Evolutionary conservation across 1,140 invertebrate genomes (phyloP).

Genomic region (Pinna nobilis): DNA sequence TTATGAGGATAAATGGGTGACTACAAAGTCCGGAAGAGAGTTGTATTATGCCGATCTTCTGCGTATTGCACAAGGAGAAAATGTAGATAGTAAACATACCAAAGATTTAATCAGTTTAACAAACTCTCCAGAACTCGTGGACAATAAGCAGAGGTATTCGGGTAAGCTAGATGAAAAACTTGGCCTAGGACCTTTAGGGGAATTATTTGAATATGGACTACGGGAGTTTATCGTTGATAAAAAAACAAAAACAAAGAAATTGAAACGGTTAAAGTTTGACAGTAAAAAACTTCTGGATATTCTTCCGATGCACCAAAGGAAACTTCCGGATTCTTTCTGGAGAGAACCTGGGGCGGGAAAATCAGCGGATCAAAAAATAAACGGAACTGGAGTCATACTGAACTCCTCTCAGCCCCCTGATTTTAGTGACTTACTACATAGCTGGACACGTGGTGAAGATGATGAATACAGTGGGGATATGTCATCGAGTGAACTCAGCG

Average conservation of each 20-base stretch:
- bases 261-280: slow-evolving; percentile 51
- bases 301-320: slow-evolving; percentile 64
- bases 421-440: slow-evolving; percentile 68
- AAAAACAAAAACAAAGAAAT: slow-evolving; percentile 53
- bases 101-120: slow-evolving; percentile 36
- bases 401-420: slow-evolving; percentile 59
- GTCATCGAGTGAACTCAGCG: slow-evolving; percentile 61
- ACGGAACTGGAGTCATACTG: slow-evolving; percentile 21
- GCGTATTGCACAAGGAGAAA: slow-evolving; percentile 66
- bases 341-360: slow-evolving; percentile 47
- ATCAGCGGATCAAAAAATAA: slow-evolving; percentile 25
- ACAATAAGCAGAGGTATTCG: slow-evolving; percentile 51
- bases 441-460: slow-evolving; percentile 58
- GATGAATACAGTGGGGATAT: slow-evolving; percentile 48
- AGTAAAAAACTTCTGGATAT: slow-evolving; percentile 51
- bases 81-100: slow-evolving; percentile 38
- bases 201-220: slow-evolving; percentile 67
- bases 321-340: slow-evolving; percentile 68
- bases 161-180: slow-evolving; percentile 58
- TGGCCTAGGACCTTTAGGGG: slow-evolving; percentile 63
- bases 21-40: slow-evolving; percentile 67
- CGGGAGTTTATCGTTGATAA: slow-evolving; percentile 46
- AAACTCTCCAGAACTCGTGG: slow-evolving; percentile 36
- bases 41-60: slow-evolving; percentile 69
- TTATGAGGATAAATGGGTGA: slow-evolving; percentile 69